Percentiles rank a stretch among this genome's conserved stretches.
Evolutionary conservation across 2,113 vertebrate species (phyloP).

Genomic region (Grus americana): DNA sequence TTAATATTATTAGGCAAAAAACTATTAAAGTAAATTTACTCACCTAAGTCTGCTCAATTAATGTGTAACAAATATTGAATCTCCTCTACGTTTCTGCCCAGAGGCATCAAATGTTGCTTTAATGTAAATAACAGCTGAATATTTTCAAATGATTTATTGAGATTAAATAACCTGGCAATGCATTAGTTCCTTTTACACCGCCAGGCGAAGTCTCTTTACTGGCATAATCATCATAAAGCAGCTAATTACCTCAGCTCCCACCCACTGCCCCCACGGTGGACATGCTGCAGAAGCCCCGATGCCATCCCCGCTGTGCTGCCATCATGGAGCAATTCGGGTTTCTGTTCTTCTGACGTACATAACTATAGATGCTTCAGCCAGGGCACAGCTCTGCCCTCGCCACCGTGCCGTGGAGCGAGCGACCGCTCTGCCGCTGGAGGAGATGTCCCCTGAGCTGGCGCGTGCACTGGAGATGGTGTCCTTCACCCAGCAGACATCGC

Average conservation of each 20-base stretch:
- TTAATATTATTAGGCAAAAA: background rate
- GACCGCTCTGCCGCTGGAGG: rapidly evolving
- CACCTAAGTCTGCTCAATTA: constrained; percentile 13
- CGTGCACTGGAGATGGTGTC: background rate
- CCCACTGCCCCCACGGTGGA: background rate
- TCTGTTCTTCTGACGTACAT: rapidly evolving
- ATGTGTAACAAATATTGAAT: constrained; percentile 54
- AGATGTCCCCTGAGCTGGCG: background rate
- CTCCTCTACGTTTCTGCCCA: background rate
- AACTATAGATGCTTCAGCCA: background rate
- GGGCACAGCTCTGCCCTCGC: background rate
- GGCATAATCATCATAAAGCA: background rate
- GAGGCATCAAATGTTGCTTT: constrained; percentile 15
- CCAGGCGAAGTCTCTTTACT: background rate
- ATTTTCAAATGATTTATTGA: constrained; percentile 14
- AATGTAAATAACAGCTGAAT: constrained; percentile 52
- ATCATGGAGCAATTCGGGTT: rapidly evolving
- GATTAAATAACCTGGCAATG: constrained; percentile 20
- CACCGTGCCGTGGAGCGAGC: rapidly evolving
- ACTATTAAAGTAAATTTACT: constrained; percentile 27
- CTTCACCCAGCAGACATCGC: background rate
- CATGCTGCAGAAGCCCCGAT: rapidly evolving
- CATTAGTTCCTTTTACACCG: background rate
- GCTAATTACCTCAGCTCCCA: background rate
- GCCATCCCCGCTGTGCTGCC: background rate